These are phyloP conservation scores for Scaptomyza pallida DNA, from an alignment of 1,140 invertebrate species.

Conservation along the genomic window DNA sequence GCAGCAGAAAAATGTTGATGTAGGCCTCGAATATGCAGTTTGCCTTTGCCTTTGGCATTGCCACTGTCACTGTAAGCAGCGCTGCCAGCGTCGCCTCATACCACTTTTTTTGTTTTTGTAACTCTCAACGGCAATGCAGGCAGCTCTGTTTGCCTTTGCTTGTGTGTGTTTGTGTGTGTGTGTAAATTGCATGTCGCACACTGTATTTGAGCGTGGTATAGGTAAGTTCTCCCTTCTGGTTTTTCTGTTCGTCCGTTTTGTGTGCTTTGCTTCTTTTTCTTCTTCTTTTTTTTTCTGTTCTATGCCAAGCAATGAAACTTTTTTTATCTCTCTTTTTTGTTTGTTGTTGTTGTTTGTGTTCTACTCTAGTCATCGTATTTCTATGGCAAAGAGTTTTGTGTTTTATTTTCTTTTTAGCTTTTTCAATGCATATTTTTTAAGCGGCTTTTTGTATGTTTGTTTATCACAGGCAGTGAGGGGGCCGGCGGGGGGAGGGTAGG, in stretches of 20 bases:
- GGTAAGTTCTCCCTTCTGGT: slow-evolving; percentile 76
- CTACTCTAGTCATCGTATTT: slow-evolving; percentile 50
- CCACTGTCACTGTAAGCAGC: slow-evolving; percentile 77
- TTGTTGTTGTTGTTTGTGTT: slow-evolving; percentile 34
- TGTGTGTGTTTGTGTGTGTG: slow-evolving; percentile 26
- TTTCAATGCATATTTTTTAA: slow-evolving; percentile 74
- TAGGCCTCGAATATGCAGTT: slow-evolving; percentile 81
- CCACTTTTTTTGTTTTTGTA: no score
- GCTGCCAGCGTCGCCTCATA: slow-evolving; percentile 33
- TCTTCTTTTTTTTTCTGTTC: no score
- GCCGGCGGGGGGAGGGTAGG: no score
- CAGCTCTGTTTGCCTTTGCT: slow-evolving; percentile 17
- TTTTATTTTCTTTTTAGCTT: slow-evolving; percentile 1
- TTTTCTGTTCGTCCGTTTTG: slow-evolving; percentile 56
- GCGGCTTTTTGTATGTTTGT: slow-evolving; percentile 51
- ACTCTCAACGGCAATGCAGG: slow-evolving; percentile 31
- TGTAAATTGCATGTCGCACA: slow-evolving; percentile 70
- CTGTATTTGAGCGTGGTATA: slow-evolving; percentile 68
- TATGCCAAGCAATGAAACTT: slow-evolving; percentile 65
- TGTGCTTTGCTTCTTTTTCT: no score
- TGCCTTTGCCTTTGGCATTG: slow-evolving; percentile 76
- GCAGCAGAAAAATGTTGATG: slow-evolving; percentile 73
- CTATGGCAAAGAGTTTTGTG: slow-evolving; percentile 38
- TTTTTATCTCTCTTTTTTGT: slow-evolving; percentile 50
- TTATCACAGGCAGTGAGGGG: no score